Evolutionary conservation across 1,140 invertebrate genomes (phyloP).

Genomic region (Psix sp.): DNA sequence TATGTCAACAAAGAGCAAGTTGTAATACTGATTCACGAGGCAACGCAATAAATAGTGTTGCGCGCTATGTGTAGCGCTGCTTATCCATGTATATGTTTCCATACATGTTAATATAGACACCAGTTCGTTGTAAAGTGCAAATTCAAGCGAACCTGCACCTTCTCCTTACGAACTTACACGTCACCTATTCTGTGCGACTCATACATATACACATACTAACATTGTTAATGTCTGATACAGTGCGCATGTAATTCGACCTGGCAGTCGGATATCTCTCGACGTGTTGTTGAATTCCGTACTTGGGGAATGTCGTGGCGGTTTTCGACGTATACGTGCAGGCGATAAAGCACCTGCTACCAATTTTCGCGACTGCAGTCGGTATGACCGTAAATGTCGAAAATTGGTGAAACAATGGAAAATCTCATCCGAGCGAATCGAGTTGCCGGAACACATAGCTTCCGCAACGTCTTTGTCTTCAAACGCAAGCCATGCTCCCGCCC

Average conservation of each 20-base stretch:
- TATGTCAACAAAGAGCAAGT: too few species aligned
- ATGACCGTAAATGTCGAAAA: conserved; percentile 55
- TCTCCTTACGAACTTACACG: too few species aligned
- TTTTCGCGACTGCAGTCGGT: conserved; percentile 43
- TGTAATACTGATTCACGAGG: too few species aligned
- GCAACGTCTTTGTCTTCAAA: conserved; percentile 55
- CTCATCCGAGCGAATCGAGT: conserved; percentile 56
- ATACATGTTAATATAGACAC: too few species aligned
- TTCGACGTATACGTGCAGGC: conserved; percentile 35
- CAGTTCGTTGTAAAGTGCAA: too few species aligned
- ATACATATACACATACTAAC: conserved; percentile 20
- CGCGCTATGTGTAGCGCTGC: too few species aligned
- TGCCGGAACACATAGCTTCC: conserved; percentile 56
- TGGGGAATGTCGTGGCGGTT: conserved; percentile 55
- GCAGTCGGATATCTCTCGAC: conserved; percentile 48
- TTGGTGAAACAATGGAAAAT: conserved; percentile 61
- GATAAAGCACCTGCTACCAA: conserved; percentile 59
- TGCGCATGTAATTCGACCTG: conserved; percentile 57
- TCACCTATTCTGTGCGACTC: too few species aligned
- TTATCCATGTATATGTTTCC: too few species aligned
- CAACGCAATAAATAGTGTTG: too few species aligned
- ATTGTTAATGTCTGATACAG: conserved; percentile 59
- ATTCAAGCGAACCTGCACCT: too few species aligned
- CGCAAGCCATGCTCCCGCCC: conserved; percentile 33
- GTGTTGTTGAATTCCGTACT: conserved; percentile 57